Evolutionary conservation across 2,888 invertebrate species (phyloP).

Genomic region (Diarsia brunnea): DNA sequence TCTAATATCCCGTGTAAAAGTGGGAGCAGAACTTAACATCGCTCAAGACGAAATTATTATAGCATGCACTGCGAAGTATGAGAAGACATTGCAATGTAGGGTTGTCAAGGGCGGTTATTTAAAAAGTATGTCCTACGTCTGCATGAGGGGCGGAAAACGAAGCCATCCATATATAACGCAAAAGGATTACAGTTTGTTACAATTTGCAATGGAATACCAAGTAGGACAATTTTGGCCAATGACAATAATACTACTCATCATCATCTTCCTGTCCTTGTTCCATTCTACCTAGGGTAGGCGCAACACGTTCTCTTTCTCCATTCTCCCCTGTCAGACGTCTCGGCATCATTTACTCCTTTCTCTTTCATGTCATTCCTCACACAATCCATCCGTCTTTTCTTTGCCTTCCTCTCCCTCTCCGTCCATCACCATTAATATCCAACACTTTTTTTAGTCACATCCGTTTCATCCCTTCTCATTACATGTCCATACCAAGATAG

Average conservation of each 20-base stretch:
- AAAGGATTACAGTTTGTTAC: constrained; percentile 71
- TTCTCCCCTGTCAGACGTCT: too few species aligned
- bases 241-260: background rate
- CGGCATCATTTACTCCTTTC: too few species aligned
- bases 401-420: too few species aligned
- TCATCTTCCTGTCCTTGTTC: too few species aligned
- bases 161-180: constrained; percentile 66
- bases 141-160: constrained; percentile 64
- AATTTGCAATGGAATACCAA: constrained; percentile 75
- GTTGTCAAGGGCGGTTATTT: constrained; percentile 73
- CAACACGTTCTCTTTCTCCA: too few species aligned
- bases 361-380: too few species aligned
- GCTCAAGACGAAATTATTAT: constrained; percentile 70
- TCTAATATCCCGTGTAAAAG: constrained; percentile 66
- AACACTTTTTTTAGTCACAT: too few species aligned
- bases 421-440: too few species aligned
- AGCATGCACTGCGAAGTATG: constrained; percentile 64
- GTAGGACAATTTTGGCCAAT: constrained; percentile 59
- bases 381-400: too few species aligned
- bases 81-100: constrained; percentile 65
- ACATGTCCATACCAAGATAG: too few species aligned
- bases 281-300: too few species aligned
- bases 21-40: constrained; percentile 72
- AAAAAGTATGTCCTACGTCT: constrained; percentile 64
- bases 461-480: too few species aligned